Conservation (phyloP, 2,797 vertebrate species). For the Morus bassanus region DNA sequence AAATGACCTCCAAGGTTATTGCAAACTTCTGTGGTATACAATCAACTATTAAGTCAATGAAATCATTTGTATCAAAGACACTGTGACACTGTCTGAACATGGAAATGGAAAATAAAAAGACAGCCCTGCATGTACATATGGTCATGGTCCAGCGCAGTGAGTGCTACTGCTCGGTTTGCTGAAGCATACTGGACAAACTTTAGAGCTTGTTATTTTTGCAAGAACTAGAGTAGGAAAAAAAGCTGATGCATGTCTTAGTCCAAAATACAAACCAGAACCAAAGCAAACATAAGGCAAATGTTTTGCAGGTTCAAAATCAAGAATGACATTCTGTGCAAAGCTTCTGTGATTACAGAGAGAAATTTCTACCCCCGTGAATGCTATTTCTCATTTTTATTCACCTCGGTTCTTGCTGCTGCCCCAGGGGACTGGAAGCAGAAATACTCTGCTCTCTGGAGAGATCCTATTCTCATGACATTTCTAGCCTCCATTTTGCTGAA, state of each 20-base stretch:
- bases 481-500: constrained; percentile 11
- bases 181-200: not conserved
- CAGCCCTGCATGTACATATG: not conserved
- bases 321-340: not conserved
- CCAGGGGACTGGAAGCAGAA: not conserved
- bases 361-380: not conserved
- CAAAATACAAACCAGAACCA: not conserved
- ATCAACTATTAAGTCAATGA: constrained; percentile 62
- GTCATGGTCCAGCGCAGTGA: constrained; percentile 2
- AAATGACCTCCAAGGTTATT: not conserved
- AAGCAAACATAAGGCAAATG: not conserved
- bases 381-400: not conserved
- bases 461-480: not conserved
- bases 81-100: constrained; percentile 4
- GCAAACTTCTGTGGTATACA: not conserved
- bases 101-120: constrained; percentile 16
- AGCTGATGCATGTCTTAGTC: not conserved
- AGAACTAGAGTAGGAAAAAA: not conserved
- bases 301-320: not conserved
- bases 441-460: not conserved
- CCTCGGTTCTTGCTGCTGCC: not conserved
- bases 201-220: not conserved
- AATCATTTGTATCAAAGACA: constrained; percentile 50
- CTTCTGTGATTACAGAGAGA: not conserved
- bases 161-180: not conserved